phyloP scores from a whole-genome alignment of 2,797 vertebrate species.

The Alouatta caraya region DNA sequence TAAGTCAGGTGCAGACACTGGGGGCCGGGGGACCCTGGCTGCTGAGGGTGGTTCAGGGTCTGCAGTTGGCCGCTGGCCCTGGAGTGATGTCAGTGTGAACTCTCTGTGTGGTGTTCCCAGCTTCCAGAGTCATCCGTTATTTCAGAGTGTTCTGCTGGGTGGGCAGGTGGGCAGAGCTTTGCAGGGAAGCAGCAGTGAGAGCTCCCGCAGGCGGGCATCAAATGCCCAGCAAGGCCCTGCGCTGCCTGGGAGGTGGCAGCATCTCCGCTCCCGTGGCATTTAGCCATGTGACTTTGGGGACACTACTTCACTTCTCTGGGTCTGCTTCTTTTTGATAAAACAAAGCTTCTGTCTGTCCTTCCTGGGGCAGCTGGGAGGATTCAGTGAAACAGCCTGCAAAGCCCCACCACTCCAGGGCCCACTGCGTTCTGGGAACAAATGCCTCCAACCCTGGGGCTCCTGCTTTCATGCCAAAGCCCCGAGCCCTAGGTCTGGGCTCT shows the following conservation, averaged over 20 bases:
- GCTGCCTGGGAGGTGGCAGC: rapidly evolving
- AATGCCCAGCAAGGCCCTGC: background rate
- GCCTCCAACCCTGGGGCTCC: background rate
- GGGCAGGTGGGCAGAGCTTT: background rate
- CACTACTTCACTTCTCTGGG: rapidly evolving
- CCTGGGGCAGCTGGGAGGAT: background rate
- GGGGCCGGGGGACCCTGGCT: too few species aligned
- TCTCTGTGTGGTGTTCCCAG: background rate
- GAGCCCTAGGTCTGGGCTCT: background rate
- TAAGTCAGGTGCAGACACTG: rapidly evolving
- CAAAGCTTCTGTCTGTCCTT: rapidly evolving
- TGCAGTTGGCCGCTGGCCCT: rapidly evolving
- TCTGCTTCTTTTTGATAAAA: background rate
- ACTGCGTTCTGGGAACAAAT: background rate
- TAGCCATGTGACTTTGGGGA: too few species aligned
- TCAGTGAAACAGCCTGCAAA: background rate
- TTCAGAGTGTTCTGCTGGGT: background rate
- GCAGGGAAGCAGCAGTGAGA: background rate
- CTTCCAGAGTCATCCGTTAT: rapidly evolving
- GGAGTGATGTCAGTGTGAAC: background rate
- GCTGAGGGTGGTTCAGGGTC: background rate
- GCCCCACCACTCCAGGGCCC: background rate
- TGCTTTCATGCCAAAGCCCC: background rate
- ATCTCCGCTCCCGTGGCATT: rapidly evolving
- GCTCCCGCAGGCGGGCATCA: background rate